Conservation (phyloP, 2,797 vertebrate genomes). For the Scolopax bukidnonensis region DNA sequence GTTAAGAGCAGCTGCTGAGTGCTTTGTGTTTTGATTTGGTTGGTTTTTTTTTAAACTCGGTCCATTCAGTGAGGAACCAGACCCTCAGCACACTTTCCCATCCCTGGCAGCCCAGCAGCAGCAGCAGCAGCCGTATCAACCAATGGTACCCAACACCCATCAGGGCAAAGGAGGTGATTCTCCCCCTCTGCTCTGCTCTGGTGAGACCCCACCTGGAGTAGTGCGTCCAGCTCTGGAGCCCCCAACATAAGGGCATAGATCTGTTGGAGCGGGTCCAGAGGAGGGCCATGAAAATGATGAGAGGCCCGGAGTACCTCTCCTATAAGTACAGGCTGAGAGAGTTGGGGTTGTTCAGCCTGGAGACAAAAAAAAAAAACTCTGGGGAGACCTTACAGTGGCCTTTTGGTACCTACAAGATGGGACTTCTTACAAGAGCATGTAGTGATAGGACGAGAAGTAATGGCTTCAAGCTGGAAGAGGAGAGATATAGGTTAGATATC, state of each 20-base stretch:
- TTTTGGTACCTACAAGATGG: background rate
- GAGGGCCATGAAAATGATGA: background rate
- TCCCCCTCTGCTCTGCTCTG: background rate
- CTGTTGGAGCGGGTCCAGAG: background rate
- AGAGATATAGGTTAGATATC: background rate
- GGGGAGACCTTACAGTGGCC: background rate
- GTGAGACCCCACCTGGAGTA: background rate
- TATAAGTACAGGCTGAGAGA: background rate
- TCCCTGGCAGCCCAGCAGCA: background rate
- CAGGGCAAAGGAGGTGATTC: background rate
- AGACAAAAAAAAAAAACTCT: background rate
- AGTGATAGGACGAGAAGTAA: background rate
- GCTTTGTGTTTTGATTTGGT: background rate
- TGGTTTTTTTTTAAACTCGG: background rate
- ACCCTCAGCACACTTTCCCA: background rate
- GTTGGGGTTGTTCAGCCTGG: background rate
- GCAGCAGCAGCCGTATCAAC: background rate
- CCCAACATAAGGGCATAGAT: background rate
- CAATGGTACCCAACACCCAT: background rate
- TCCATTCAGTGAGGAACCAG: background rate
- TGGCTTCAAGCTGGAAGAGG: background rate
- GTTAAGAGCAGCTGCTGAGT: background rate
- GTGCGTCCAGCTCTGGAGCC: background rate
- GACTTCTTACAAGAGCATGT: background rate
- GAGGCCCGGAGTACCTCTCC: background rate